Evolutionary conservation across 2,797 vertebrate species (phyloP).

Genomic region (Urocyon cinereoargenteus): DNA sequence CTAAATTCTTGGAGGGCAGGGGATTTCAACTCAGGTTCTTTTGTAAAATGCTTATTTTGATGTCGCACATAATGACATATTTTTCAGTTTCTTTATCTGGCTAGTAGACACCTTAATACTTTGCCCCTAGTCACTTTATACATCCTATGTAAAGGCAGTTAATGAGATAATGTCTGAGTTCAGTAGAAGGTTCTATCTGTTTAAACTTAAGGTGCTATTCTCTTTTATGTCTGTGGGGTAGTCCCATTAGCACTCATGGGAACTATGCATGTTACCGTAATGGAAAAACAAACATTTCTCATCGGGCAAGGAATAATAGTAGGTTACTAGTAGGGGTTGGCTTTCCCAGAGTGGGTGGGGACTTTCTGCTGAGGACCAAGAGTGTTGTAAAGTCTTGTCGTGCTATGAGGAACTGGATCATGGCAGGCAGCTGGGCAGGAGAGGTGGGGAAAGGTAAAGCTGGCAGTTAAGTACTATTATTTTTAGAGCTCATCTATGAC

Average conservation of each 20-base stretch:
- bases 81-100: slow-evolving; percentile 38
- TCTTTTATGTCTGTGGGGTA: slow-evolving; percentile 55
- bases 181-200: slow-evolving; percentile 66
- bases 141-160: not conserved
- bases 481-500: not conserved
- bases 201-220: slow-evolving; percentile 70
- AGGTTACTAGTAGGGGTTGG: not conserved
- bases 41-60: slow-evolving; percentile 20
- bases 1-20: not conserved
- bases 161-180: slow-evolving; percentile 77
- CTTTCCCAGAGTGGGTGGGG: slow-evolving; percentile 72
- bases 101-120: not conserved
- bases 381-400: not conserved
- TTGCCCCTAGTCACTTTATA: not conserved
- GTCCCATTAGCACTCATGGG: slow-evolving; percentile 70
- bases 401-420: not conserved
- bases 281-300: slow-evolving; percentile 70
- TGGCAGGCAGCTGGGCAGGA: not conserved
- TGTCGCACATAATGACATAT: not conserved
- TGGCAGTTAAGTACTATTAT: not conserved
- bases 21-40: not conserved
- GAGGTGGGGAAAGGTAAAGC: not conserved
- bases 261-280: not conserved
- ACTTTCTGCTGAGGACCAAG: slow-evolving; percentile 38
- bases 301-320: slow-evolving; percentile 46